phyloP scores from a whole-genome alignment of 2,797 vertebrate species.

The Pangasius djambal region DNA sequence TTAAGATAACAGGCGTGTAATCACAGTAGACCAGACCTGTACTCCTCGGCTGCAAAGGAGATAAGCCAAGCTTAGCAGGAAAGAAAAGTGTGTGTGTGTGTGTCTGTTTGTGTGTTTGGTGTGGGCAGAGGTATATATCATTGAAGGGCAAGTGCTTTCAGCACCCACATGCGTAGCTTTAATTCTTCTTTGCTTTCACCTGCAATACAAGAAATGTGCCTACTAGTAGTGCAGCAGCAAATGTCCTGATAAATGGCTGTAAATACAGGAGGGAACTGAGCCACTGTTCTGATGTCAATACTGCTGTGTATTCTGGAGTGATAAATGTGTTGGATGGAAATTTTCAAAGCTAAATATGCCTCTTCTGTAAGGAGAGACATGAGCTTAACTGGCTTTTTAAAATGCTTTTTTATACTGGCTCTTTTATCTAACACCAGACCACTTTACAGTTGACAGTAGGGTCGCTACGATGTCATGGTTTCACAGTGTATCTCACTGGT shows the following conservation, averaged over 20 bases:
- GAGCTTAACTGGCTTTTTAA: not conserved
- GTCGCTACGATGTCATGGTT: not conserved
- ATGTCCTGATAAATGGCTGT: constrained; percentile 29
- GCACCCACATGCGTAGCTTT: constrained; percentile 30
- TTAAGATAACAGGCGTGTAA: constrained; percentile 51
- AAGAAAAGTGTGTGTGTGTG: constrained; percentile 3
- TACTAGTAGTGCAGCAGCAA: constrained; percentile 25
- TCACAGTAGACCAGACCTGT: constrained; percentile 46
- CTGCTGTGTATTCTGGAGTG: constrained; percentile 20
- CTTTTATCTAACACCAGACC: not conserved
- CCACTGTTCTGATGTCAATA: constrained; percentile 25
- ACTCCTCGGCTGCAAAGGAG: constrained; percentile 33
- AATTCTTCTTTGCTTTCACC: constrained; percentile 43
- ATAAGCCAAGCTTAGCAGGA: constrained; percentile 41
- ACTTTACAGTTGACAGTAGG: not conserved
- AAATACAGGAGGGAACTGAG: constrained; percentile 20
- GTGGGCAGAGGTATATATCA: constrained; percentile 33
- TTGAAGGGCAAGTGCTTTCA: constrained; percentile 43
- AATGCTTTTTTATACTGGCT: not conserved
- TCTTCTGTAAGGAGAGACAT: not conserved
- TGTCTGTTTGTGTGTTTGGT: constrained; percentile 3
- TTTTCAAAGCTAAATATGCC: constrained; percentile 16
- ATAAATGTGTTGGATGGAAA: constrained; percentile 21
- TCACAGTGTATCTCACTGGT: not conserved
- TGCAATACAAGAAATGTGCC: constrained; percentile 30